These are phyloP conservation scores for Synchiropus splendidus DNA, from an alignment of 2,113 vertebrate species.

Conservation along the genomic window DNA sequence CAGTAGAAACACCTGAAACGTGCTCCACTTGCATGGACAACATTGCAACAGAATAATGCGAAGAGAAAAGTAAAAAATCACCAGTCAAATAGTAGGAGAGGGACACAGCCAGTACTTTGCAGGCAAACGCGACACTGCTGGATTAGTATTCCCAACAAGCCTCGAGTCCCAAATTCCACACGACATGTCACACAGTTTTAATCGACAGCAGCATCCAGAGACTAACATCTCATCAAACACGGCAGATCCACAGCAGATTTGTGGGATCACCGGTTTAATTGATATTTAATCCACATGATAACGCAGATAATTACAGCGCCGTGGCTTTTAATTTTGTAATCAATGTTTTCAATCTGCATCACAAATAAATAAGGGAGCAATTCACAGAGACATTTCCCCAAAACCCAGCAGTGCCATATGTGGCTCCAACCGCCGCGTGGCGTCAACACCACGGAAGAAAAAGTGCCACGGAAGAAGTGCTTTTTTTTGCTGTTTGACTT, in stretches of 20 bases:
- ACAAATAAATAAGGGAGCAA: constrained; percentile 21
- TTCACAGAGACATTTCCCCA: constrained; percentile 9
- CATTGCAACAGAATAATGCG: too few relatives aligned
- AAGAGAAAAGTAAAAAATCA: too few relatives aligned
- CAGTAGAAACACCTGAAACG: too few relatives aligned
- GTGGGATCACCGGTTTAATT: constrained; percentile 53
- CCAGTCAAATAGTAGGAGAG: too few relatives aligned
- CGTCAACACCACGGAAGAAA: too few relatives aligned
- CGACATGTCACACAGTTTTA: constrained; percentile 18
- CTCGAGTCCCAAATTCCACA: constrained; percentile 10
- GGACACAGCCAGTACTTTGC: too few relatives aligned
- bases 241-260: constrained; percentile 39
- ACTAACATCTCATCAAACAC: constrained; percentile 26
- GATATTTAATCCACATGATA: constrained; percentile 60
- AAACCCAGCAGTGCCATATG: constrained; percentile 1
- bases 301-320: constrained; percentile 47
- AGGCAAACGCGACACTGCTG: too few relatives aligned
- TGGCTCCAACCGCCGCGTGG: too few relatives aligned
- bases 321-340: constrained; percentile 45
- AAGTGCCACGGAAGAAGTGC: too few relatives aligned
- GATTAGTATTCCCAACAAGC: constrained; percentile 21
- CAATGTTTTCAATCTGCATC: constrained; percentile 23
- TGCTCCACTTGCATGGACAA: too few relatives aligned
- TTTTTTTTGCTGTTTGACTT: too few relatives aligned
- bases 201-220: constrained; percentile 31